These are phyloP conservation scores for Papilio helenus DNA, from an alignment of 1,140 invertebrate species.

Conservation along the genomic window DNA sequence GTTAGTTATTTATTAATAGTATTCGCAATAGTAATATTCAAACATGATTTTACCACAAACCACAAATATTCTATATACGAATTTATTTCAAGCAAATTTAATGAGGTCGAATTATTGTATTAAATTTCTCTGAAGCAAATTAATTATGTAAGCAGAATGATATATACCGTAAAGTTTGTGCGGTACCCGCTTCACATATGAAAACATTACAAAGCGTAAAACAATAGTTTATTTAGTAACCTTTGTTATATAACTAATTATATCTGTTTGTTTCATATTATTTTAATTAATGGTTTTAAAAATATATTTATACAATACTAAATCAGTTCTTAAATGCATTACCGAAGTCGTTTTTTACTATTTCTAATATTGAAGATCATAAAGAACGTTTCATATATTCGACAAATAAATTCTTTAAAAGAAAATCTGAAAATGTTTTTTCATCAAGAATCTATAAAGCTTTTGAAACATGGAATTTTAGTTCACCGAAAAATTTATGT, in stretches of 20 bases:
- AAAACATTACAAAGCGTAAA: neutral
- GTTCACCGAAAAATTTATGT: conserved; percentile 4
- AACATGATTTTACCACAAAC: neutral
- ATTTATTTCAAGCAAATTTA: neutral
- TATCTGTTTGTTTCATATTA: no score
- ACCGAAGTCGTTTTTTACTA: neutral
- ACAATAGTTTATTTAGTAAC: neutral
- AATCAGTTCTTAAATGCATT: no score
- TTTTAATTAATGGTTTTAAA: no score
- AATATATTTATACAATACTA: no score
- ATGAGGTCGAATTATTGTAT: conserved; percentile 14
- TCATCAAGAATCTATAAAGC: neutral
- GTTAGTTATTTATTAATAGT: neutral
- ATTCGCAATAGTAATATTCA: neutral
- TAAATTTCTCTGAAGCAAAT: neutral
- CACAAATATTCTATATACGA: neutral
- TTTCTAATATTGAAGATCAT: neutral
- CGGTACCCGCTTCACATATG: neutral
- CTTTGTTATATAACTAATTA: no score
- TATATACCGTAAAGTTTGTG: neutral
- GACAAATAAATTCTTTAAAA: neutral
- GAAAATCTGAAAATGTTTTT: conserved; percentile 10
- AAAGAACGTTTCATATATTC: neutral
- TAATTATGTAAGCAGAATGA: neutral
- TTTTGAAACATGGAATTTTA: neutral